phyloP scores from a whole-genome alignment of 2,113 vertebrate species.

The Ciconia stormi region DNA sequence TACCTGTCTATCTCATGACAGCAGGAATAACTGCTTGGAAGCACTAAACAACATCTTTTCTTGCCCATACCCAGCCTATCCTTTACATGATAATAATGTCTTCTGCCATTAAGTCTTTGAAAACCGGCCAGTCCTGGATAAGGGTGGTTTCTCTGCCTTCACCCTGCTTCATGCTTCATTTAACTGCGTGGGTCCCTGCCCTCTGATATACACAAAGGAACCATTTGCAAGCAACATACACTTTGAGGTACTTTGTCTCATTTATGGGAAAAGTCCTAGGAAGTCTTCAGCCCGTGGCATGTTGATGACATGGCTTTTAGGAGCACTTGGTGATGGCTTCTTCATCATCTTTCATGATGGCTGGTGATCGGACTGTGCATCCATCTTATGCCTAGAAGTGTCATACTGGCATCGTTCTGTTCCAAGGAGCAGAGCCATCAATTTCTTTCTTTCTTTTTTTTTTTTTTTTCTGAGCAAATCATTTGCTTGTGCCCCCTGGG shows the following conservation, averaged over 20 bases:
- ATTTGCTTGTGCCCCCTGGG: not conserved
- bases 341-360: not conserved
- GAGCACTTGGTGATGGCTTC: not conserved
- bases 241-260: not conserved
- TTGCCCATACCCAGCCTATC: not conserved
- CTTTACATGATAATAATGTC: not conserved
- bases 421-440: not conserved
- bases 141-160: not conserved
- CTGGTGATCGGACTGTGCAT: not conserved
- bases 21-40: not conserved
- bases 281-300: not conserved
- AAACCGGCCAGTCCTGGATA: not conserved
- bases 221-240: not conserved
- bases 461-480: not conserved
- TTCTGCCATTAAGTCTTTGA: not conserved
- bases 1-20: not conserved
- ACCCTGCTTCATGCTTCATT: not conserved
- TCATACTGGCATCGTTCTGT: not conserved
- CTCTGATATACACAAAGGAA: not conserved
- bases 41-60: not conserved
- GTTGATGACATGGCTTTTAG: not conserved
- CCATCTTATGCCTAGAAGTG: not conserved
- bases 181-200: not conserved
- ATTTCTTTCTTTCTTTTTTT: no score
- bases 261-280: not conserved